Evolutionary conservation across 2,113 vertebrate species (phyloP), one percentile per base, ranked within the genome.

Genomic region (Stigmatopora nigra): DNA sequence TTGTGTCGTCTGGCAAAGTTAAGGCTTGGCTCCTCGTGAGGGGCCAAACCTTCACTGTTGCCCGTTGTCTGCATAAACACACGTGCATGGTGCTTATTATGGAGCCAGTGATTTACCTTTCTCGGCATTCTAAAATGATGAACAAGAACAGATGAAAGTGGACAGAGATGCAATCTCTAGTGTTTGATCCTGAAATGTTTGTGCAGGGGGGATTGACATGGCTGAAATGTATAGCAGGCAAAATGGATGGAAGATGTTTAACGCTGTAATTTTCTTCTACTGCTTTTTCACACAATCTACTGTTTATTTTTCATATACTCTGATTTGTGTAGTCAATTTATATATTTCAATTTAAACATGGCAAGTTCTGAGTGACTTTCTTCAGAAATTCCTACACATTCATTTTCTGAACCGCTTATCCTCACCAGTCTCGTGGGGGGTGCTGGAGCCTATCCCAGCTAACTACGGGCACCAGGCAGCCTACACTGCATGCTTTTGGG

Each of bases 1-100:
- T 82, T 83, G 70, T 84, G 75, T 86, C 81, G 78, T 82, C 82
- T 80, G 81, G 81, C 76, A 68, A 65, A 76, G 70, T 82, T 80
- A 78, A 61, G 64, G 70, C 55, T 76, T 52, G 62, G 82, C 73
- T 81, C 77, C 69, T 69, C 57, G 47, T 11, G 64, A 70, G 67
- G 51, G 53, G 71, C 71, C 67, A 61, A 69, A 61, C 65, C 73
- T 74, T 85, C 67, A 75, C 66, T 68, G 65, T 9, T 68, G 61
- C 71, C 65, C 68, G 46, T 82, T 56, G 45, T 73, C 79, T 81
- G 77, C 70, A 78, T 82, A 76, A 85, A 88, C 82, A 78, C 82
- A 86, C 38, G 48, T 67, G 60, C 25, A 56, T 64, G 9, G 55
- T 17, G 63, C 17, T 76, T 48, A 68, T 69, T 81, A 49, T 14